Percentiles rank a stretch among this genome's conserved stretches.
Conservation (phyloP, 2,797 vertebrate genomes). For the Falco berigora region DNA sequence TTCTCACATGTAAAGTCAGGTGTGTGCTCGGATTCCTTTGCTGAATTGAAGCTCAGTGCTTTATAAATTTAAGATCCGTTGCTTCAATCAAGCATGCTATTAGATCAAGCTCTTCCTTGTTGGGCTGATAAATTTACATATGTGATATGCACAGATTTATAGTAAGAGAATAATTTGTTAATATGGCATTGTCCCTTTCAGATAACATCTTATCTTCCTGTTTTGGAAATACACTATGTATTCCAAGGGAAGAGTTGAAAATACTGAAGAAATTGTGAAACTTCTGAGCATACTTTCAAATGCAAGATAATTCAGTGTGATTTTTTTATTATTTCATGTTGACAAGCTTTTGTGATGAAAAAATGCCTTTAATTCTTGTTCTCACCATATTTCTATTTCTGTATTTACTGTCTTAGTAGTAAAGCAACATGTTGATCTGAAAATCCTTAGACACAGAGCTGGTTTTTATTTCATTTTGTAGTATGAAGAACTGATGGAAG, state of each 20-base stretch:
- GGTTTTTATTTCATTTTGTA: slow-evolving; percentile 63
- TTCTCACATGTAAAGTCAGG: not conserved
- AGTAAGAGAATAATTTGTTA: not conserved
- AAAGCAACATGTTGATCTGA: not conserved
- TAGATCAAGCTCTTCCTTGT: not conserved
- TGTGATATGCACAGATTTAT: not conserved
- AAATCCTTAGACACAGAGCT: not conserved
- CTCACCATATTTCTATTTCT: not conserved
- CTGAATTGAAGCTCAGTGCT: not conserved
- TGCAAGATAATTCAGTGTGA: not conserved
- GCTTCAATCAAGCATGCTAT: not conserved
- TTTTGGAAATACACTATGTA: not conserved
- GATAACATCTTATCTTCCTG: not conserved
- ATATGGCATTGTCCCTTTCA: not conserved
- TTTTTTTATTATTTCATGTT: not conserved
- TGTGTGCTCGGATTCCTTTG: not conserved
- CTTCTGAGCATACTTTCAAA: not conserved
- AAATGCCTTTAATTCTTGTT: not conserved
- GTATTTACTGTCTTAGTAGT: not conserved
- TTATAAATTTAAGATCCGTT: not conserved
- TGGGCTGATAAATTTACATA: not conserved
- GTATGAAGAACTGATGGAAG: slow-evolving; percentile 96
- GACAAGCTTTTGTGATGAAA: not conserved
- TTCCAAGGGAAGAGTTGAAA: not conserved
- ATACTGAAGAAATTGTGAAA: not conserved